These are phyloP conservation scores for Dryococelus australis DNA, from an alignment of 2,888 invertebrate species.

Conservation along the genomic window DNA sequence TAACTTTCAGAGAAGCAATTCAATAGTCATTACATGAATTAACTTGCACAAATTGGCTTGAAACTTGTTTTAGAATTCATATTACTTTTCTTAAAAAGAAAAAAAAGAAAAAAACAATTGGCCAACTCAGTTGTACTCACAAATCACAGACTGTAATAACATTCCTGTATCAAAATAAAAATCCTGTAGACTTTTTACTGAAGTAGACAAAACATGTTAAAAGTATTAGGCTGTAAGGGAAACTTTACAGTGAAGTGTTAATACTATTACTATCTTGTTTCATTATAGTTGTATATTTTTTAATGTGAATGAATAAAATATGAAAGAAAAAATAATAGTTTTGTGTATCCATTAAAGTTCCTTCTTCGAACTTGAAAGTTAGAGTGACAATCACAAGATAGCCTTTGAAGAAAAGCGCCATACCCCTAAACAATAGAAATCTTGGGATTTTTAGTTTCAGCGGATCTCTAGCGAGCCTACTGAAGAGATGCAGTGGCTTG, in stretches of 20 bases:
- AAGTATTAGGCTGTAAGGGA: neutral
- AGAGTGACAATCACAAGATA: too few species aligned
- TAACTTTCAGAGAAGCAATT: too few species aligned
- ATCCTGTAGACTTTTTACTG: neutral
- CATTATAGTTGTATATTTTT: constrained; percentile 7
- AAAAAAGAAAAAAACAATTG: neutral
- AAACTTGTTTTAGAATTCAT: neutral
- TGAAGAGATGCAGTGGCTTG: too few species aligned
- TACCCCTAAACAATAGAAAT: too few species aligned
- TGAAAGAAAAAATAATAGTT: too few species aligned
- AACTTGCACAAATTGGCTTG: too few species aligned
- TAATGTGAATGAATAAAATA: constrained; percentile 5
- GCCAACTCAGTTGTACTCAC: neutral
- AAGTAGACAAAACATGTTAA: neutral
- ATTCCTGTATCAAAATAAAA: neutral
- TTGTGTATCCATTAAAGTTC: too few species aligned
- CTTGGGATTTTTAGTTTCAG: too few species aligned
- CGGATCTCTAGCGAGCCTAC: too few species aligned
- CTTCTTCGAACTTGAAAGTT: too few species aligned
- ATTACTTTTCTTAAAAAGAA: neutral
- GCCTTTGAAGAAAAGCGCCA: too few species aligned
- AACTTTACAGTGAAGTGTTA: neutral
- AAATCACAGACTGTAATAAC: neutral
- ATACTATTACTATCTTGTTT: neutral
- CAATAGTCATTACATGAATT: too few species aligned